Evolutionary conservation across 2,888 invertebrate species (phyloP).

Genomic region (Zele albiditarsus): DNA sequence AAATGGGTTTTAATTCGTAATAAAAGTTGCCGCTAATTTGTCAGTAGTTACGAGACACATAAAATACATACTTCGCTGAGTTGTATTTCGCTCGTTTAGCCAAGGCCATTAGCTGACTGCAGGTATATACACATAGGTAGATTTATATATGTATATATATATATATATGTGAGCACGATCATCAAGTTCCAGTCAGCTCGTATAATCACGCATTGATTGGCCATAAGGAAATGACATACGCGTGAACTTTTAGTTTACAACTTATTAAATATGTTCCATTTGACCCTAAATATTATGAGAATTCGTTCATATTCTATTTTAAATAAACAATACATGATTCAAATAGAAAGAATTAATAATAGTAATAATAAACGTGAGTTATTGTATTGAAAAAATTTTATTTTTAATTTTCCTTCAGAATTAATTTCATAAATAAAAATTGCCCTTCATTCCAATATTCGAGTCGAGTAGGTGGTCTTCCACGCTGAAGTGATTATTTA

Average conservation of each 20-base stretch:
- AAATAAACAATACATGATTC: background rate
- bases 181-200: constrained; percentile 25
- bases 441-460: background rate
- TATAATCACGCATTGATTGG: constrained; percentile 60
- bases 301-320: background rate
- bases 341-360: too few relatives aligned
- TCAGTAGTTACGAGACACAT: constrained; percentile 24
- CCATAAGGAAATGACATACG: constrained; percentile 61
- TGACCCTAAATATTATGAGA: constrained; percentile 2
- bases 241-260: constrained; percentile 62
- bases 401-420: background rate
- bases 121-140: background rate
- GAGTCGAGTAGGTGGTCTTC: constrained; percentile 12
- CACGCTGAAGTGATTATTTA: background rate
- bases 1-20: constrained; percentile 5
- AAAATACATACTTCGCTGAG: constrained; percentile 14
- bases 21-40: constrained; percentile 21
- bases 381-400: background rate
- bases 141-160: background rate
- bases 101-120: constrained; percentile 20
- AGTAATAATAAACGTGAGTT: too few relatives aligned
- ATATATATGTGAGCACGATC: constrained; percentile 7
- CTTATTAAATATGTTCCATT: constrained; percentile 59
- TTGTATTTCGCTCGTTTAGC: constrained; percentile 27
- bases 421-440: constrained; percentile 7